Evolutionary conservation across 23 tunicate genomes (phyloP).

Genomic region (Phallusia fumigata): DNA sequence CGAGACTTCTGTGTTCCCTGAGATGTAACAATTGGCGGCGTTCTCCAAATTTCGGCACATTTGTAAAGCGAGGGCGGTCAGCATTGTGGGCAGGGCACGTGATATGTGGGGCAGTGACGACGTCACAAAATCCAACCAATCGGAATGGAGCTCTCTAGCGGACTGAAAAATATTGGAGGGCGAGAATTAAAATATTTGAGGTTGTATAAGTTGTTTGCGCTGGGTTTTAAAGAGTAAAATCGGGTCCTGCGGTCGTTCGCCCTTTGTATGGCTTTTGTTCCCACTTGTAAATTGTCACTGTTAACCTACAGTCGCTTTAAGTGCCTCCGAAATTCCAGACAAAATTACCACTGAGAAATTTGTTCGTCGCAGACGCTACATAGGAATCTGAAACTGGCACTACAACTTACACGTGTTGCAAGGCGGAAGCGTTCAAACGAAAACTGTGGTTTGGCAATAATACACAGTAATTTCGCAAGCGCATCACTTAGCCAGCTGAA

Average conservation of each 20-base stretch:
- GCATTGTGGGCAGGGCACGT: conserved; percentile 34
- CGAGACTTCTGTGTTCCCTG: neutral
- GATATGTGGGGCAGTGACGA: conserved; percentile 54
- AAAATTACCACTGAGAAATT: too few relatives aligned
- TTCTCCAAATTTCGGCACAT: conserved; percentile 65
- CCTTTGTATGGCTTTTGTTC: neutral
- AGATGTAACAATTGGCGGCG: conserved; percentile 30
- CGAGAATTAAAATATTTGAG: neutral
- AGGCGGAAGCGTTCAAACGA: too few relatives aligned
- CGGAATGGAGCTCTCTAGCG: conserved; percentile 32
- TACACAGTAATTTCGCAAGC: too few relatives aligned
- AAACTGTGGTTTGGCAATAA: too few relatives aligned
- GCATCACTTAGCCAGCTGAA: too few relatives aligned
- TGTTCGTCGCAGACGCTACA: too few relatives aligned
- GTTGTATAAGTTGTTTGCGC: too few relatives aligned
- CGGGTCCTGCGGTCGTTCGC: neutral
- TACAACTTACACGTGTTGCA: too few relatives aligned
- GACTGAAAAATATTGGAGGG: neutral
- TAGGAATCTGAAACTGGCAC: too few relatives aligned
- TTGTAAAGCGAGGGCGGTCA: conserved; percentile 42
- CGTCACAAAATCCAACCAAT: conserved; percentile 60
- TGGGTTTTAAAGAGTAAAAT: neutral
- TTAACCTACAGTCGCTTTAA: too few relatives aligned
- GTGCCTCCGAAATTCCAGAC: too few relatives aligned
- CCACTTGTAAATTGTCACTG: neutral